These are phyloP conservation scores for Sebastes kiyomatsui DNA, from an alignment of 2,797 vertebrate species.

Conservation along the genomic window DNA sequence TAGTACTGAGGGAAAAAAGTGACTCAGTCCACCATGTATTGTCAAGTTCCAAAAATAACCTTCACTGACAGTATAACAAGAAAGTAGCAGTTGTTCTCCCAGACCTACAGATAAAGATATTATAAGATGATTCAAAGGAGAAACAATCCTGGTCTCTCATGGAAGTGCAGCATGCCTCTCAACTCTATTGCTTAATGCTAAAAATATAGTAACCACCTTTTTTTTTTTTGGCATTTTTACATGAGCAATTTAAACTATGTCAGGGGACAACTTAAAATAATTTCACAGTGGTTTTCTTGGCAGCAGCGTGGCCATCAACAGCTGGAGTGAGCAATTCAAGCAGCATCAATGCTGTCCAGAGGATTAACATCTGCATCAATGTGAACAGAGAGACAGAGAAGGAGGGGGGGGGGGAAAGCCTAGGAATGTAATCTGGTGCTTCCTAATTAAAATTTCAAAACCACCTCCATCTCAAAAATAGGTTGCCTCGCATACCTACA, in stretches of 20 bases:
- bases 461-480: slow-evolving; percentile 53
- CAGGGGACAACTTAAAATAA: slow-evolving; percentile 38
- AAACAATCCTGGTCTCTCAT: background rate
- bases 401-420: background rate
- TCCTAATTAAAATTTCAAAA: slow-evolving; percentile 67
- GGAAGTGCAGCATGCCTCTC: background rate
- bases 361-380: slow-evolving; percentile 52
- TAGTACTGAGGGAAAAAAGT: slow-evolving; percentile 56
- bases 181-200: background rate
- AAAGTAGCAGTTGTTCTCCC: slow-evolving; percentile 27
- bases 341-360: slow-evolving; percentile 18
- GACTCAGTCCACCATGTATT: slow-evolving; percentile 55
- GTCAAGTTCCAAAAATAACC: slow-evolving; percentile 63
- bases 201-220: background rate
- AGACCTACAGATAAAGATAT: slow-evolving; percentile 17
- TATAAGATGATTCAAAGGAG: slow-evolving; percentile 18
- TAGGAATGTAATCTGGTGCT: slow-evolving; percentile 46
- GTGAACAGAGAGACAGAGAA: slow-evolving; percentile 21
- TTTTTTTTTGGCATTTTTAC: slow-evolving; percentile 6
- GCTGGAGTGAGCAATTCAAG: slow-evolving; percentile 38
- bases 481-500: slow-evolving; percentile 46
- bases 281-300: slow-evolving; percentile 37
- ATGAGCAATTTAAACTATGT: slow-evolving; percentile 26
- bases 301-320: slow-evolving; percentile 27
- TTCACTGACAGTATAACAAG: slow-evolving; percentile 43